Base-by-base conservation (phyloP, 2,888 invertebrate genomes). In the Endotricha flammealis region DNA sequence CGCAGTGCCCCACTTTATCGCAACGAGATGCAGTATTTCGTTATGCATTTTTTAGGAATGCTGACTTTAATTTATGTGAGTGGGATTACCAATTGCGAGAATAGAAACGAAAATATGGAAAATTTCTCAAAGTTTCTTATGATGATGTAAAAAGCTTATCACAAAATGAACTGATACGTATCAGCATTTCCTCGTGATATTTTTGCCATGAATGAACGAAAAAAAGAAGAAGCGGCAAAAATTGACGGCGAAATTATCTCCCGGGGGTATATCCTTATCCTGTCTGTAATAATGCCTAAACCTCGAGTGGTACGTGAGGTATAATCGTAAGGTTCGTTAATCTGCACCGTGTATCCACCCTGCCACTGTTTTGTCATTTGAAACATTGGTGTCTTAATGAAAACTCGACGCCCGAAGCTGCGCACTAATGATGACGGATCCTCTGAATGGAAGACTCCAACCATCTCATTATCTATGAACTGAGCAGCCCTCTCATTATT, bases 341-440 rank as follows among this genome's bases (percentile, higher is more conserved):
- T 43, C 36, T 44, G 42, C 36, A 36, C 38, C 13, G 10, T 24
- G 31, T 12, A 11, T 44, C 49, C 20, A 16, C 55, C 57, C 59
- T 50, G 46, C 46, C 46, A 38, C 50, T 40, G 59, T 53, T 67
- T 68, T 71, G 70, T 71, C 64, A 64, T 73, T 69, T 63, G 65
- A 70, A 76, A 73, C 72, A 73, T 75, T 66, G 75, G 64, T 53
- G 69, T 79, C 72, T 72, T 75, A 82, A 80, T 82, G 82, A 81
- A 80, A 79, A 71, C 73, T 57, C 63, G 52, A 50, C 62, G 76
- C 80, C 75, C 54, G 64, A 53, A 79, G 79, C 73, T 54, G 51
- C 61, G 54, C 72, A 53, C 75, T 83, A 82, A 83, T 82, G 82
- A 85, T 76, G 78, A 78, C 77, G 71, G 73, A 77, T 78, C 70